phyloP scores from a whole-genome alignment of 2,797 vertebrate genomes.

The Galagoides demidoff region DNA sequence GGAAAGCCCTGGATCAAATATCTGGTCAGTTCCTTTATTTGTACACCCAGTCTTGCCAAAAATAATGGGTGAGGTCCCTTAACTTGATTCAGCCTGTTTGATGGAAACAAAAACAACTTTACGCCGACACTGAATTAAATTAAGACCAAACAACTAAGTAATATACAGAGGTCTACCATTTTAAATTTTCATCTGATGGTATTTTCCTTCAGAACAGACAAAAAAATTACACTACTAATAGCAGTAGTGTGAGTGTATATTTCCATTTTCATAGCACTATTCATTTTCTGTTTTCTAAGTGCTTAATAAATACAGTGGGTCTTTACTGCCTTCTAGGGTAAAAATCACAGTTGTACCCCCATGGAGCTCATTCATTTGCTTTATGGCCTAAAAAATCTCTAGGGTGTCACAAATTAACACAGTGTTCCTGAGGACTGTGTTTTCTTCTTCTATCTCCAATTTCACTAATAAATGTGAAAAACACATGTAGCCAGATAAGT shows the following conservation, averaged over 20 bases:
- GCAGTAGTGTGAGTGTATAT: conserved; percentile 52
- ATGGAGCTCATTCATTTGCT: conserved; percentile 61
- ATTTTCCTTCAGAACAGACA: conserved; percentile 60
- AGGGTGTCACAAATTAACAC: conserved; percentile 65
- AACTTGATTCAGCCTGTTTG: background rate
- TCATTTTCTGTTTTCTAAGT: conserved; percentile 68
- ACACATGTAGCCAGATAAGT: conserved; percentile 65
- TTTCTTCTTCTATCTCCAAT: conserved; percentile 75
- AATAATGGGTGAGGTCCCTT: conserved; percentile 14
- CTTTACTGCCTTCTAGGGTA: conserved; percentile 61
- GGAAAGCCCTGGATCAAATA: conserved; percentile 18
- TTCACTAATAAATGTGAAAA: conserved; percentile 83
- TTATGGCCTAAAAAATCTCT: conserved; percentile 69
- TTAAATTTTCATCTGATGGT: conserved; percentile 32
- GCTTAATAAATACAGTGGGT: conserved; percentile 73
- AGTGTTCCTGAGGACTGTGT: conserved; percentile 67
- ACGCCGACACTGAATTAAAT: conserved; percentile 26
- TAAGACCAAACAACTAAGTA: conserved; percentile 57
- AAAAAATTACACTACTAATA: conserved; percentile 58
- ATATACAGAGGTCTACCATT: background rate
- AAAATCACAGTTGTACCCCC: conserved; percentile 65
- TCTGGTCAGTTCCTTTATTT: conserved; percentile 6
- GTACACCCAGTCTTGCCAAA: background rate
- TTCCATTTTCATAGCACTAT: conserved; percentile 68
- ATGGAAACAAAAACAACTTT: conserved; percentile 55